These are phyloP conservation scores for Isotomurus palustris DNA, from an alignment of 2,888 invertebrate genomes.

Conservation along the genomic window DNA sequence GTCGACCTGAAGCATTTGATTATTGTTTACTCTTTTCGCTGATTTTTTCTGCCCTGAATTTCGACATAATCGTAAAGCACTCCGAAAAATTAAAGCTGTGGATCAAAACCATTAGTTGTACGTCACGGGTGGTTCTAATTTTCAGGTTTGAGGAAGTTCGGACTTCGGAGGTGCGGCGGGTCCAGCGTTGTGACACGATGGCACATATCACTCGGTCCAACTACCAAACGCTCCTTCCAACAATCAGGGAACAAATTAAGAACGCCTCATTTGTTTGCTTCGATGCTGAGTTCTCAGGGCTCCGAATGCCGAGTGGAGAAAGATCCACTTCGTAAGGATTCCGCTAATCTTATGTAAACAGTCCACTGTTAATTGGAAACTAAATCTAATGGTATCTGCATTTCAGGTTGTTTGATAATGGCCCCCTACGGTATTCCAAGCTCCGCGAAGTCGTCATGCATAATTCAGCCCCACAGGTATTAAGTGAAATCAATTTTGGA, in stretches of 20 bases:
- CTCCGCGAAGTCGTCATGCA: constrained; percentile 48
- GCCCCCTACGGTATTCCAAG: constrained; percentile 56
- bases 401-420: constrained; percentile 59
- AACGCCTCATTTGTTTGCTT: constrained; percentile 62
- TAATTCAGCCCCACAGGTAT: constrained; percentile 34
- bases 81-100: no score
- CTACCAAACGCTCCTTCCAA: constrained; percentile 57
- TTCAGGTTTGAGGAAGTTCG: no score
- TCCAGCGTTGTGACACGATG: no score
- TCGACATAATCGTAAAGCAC: no score
- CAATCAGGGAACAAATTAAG: constrained; percentile 57
- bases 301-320: neutral
- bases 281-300: constrained; percentile 71
- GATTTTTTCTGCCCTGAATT: no score
- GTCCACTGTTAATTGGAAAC: neutral
- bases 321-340: constrained; percentile 14
- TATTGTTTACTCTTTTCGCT: no score
- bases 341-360: neutral
- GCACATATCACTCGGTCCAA: constrained; percentile 58
- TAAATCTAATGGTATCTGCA: constrained; percentile 12
- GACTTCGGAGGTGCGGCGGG: no score
- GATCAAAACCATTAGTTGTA: no score
- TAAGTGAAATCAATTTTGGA: neutral
- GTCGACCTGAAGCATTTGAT: no score
- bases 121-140: no score